Evolutionary conservation across 2,113 vertebrate genomes (phyloP).

Genomic region (Python bivittatus): DNA sequence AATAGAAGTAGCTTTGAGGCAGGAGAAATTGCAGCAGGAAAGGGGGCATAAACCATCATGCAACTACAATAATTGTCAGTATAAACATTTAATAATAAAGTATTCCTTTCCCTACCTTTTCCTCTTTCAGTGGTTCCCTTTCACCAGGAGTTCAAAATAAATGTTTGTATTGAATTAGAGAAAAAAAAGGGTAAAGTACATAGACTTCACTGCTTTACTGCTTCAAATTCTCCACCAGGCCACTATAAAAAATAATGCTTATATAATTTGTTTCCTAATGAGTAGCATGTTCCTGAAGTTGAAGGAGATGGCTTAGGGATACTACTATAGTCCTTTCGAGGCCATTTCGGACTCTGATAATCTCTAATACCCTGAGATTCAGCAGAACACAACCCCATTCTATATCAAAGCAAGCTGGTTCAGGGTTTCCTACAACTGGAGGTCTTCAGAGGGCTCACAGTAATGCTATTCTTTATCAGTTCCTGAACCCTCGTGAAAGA

Average conservation of each 20-base stretch:
- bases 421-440: background rate
- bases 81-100: background rate
- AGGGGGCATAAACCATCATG: background rate
- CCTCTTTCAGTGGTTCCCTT: background rate
- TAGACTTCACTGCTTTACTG: background rate
- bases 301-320: background rate
- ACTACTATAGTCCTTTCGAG: background rate
- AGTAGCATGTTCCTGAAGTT: background rate
- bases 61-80: background rate
- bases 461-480: background rate
- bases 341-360: background rate
- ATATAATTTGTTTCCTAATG: background rate
- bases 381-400: background rate
- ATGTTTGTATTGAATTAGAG: background rate
- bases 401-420: background rate
- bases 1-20: background rate
- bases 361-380: background rate
- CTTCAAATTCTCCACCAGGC: background rate
- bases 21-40: background rate
- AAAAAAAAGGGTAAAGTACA: background rate
- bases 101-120: background rate
- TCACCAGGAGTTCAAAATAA: background rate
- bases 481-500: background rate
- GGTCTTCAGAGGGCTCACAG: background rate
- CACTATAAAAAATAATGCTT: background rate